Conservation (phyloP, 2,888 invertebrate genomes). For the Acanthopleura granulata region DNA sequence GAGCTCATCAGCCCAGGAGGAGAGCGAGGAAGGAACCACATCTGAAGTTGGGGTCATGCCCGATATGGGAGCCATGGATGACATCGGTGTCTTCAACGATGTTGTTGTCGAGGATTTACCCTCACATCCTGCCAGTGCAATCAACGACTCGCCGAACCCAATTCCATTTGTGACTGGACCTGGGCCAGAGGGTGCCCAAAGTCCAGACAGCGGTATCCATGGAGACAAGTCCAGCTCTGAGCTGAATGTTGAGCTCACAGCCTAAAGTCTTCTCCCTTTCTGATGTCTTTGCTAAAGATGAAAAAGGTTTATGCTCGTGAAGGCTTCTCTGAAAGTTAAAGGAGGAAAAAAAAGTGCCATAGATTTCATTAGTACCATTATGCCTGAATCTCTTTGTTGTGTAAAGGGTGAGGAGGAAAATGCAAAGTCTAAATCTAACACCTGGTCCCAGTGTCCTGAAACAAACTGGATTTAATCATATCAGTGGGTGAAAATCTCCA, state of each 20-base stretch:
- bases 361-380: no score
- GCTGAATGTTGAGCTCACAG: constrained; percentile 26
- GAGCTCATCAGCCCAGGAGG: constrained; percentile 6
- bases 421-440: no score
- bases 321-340: no score
- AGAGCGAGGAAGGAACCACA: neutral
- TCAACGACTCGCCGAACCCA: neutral
- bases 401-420: no score
- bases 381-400: no score
- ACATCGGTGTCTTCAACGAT: constrained; percentile 14
- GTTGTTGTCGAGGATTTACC: neutral
- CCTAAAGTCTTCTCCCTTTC: neutral
- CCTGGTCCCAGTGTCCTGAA: no score
- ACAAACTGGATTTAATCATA: no score
- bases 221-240: constrained; percentile 45
- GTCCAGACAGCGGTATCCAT: constrained; percentile 48
- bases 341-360: no score
- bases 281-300: no score
- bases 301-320: no score
- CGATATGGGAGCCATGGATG: neutral
- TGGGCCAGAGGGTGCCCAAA: constrained; percentile 26
- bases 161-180: constrained; percentile 11
- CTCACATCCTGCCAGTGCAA: neutral
- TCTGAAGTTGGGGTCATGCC: neutral
- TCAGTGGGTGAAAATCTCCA: no score